A percentile compares a stretch with the other conserved stretches of the same genome.
These are phyloP conservation scores for Solenodon paradoxus DNA, from an alignment of 2,113 vertebrate genomes.

Conservation along the genomic window DNA sequence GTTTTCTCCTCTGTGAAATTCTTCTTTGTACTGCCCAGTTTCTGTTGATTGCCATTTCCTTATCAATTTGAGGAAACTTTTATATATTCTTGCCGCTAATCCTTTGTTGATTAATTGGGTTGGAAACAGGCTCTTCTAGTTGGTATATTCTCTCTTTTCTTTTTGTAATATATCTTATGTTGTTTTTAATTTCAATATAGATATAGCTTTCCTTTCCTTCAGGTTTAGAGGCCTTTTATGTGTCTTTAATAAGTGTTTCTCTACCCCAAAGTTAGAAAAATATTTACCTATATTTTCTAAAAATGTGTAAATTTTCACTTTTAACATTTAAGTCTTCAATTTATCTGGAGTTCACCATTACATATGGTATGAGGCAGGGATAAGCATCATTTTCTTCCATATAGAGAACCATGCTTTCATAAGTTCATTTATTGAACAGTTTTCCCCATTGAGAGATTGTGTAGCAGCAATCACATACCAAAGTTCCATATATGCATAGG, in stretches of 20 bases:
- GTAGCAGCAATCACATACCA: neutral
- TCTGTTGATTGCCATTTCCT: neutral
- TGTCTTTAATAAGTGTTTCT: slow-evolving; percentile 21
- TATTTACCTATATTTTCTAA: slow-evolving; percentile 7
- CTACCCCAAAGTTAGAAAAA: neutral
- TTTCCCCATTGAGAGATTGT: neutral
- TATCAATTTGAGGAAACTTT: neutral
- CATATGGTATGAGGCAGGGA: neutral
- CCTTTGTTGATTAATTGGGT: neutral
- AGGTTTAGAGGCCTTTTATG: neutral
- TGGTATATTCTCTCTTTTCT: neutral
- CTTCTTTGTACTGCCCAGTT: neutral
- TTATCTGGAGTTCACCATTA: slow-evolving; percentile 16
- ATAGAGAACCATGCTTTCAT: neutral
- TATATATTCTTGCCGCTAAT: neutral
- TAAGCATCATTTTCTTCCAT: neutral
- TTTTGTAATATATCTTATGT: neutral
- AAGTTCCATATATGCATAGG: neutral
- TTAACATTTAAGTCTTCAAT: neutral
- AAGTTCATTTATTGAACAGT: neutral
- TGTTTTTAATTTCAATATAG: slow-evolving; percentile 3
- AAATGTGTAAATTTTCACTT: neutral
- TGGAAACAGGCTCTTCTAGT: neutral
- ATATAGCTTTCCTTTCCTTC: neutral
- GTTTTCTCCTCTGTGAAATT: slow-evolving; percentile 6